Base-by-base conservation (phyloP, 30 jellyfish, hydroid and myxozoan species). In the Phacellophora camtschatica region DNA sequence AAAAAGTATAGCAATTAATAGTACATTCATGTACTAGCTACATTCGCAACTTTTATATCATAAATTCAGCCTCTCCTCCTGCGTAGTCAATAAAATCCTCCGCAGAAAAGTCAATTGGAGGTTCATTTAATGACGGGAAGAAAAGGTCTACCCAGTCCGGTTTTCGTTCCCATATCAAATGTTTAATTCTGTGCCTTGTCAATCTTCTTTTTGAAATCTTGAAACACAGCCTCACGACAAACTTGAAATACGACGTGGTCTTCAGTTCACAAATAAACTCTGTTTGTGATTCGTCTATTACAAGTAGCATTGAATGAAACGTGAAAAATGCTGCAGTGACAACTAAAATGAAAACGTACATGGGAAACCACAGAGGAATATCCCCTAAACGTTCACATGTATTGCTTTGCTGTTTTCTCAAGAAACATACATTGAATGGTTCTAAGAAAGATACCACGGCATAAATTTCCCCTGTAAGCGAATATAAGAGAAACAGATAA, bases 111-210 rank as follows among this genome's bases (percentile, higher is more conserved):
- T 88, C 97, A 10, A 80, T 88, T 6, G 90, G 90, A 16, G 89
- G 83, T 67, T 80, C 84, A 74, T 62, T 50, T 64, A 88, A 72
- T 10, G 94, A 65, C 11, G 97, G 97, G 10, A 80, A 50, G n/a
- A 88, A 81, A 30, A 71, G 51, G 36, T 83, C 75, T 43, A 20
- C 46, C 90, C 94, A 78, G 36, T 36, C 18, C 36, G 75, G 86
- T 58, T 74, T 88, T 50, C 95, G 86, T 10, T 74, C 85, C 61
- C 77, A 37, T 4, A 88, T 28, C 51, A 88, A 56, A 37, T 80
- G 82, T 24, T 77, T 59, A 39, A 71, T 50, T 75, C 89, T 81
- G 28, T 80, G 89, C 50, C 97, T 71, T 70, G 25, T 27, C 27
- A 80, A 55, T 70, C 82, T 65, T 29, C 82, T 74, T 37, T 56